phyloP scores from a whole-genome alignment of 2,888 invertebrate species.

The Mamestra brassicae region DNA sequence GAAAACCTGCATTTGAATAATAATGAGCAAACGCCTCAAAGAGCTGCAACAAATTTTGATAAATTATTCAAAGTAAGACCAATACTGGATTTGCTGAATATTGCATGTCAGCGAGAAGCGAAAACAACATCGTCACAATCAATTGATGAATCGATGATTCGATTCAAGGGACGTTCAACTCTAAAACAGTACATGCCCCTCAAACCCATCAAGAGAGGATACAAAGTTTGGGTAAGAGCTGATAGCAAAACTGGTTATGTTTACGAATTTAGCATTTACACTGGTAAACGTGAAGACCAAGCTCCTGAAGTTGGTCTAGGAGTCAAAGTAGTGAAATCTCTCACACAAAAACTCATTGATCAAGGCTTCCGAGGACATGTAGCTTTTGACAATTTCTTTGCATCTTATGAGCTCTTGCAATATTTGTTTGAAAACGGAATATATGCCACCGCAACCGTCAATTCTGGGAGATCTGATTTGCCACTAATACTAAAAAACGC shows the following conservation, averaged over 20 bases:
- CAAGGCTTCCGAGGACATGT: conserved; percentile 34
- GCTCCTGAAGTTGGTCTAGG: conserved; percentile 47
- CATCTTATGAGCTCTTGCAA: conserved; percentile 37
- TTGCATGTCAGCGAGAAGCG: conserved; percentile 26
- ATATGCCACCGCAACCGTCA: conserved; percentile 35
- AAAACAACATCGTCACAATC: conserved; percentile 42
- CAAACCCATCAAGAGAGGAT: conserved; percentile 41
- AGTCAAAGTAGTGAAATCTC: conserved; percentile 41
- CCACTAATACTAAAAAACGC: conserved; percentile 42
- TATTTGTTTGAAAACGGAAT: conserved; percentile 36
- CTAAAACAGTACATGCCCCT: conserved; percentile 43
- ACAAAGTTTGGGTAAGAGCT: conserved; percentile 41
- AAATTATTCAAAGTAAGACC: conserved; percentile 39
- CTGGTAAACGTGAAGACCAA: conserved; percentile 47
- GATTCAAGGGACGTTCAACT: conserved; percentile 35
- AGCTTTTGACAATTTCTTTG: conserved; percentile 43
- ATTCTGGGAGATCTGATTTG: conserved; percentile 37
- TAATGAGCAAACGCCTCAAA: conserved; percentile 26
- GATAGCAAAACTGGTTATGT: conserved; percentile 43
- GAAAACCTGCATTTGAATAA: conserved; percentile 39
- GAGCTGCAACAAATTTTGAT: conserved; percentile 22
- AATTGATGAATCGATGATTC: conserved; percentile 47
- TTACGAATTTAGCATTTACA: conserved; percentile 46
- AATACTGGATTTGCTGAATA: conserved; percentile 34
- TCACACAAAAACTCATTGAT: conserved; percentile 36